Base-by-base conservation (phyloP, 2,888 invertebrate species). In the Noctua pronuba region DNA sequence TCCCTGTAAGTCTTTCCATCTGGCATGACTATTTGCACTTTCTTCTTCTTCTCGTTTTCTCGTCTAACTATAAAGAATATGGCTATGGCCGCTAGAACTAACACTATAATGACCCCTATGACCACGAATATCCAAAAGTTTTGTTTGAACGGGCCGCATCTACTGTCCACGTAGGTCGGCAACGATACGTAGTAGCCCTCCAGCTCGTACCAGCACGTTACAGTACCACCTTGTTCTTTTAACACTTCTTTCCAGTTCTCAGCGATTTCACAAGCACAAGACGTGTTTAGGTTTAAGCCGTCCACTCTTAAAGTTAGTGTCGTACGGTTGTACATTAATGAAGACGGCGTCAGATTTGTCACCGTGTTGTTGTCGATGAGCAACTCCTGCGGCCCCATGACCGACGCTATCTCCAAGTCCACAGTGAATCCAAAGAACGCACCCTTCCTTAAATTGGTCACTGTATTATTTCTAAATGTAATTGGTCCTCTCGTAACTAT, bases 1-100 rank as follows among this genome's bases (percentile, higher is more conserved):
- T 99, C 98, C 91, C 98, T 97, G 92, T 98, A 99, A 28, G 98
- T 98, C 91, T 98, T 97, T 2, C 98, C 98, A 88, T 98, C 98
- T 0, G 98, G 98, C 91, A 98, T 97, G 73, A 98, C 98, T 93
- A 98, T 97, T 91, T 97, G 97, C 88, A 98, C 90, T 96, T 97
- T 95, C 94, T 97, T 96, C 94, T 97, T 93, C 91, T 97, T 95
- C 91, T 97, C 94, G 92, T 97, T 95, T 92, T 96, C 96, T 76
- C 95, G 89, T 80, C 93, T 93, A 75, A 97, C 94, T 90, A 97
- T 95, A 58, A 96, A 93, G 72, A 97, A 92, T 77, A 96, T 94
- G 44, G 97, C 93, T 65, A 97, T 91, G 38, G 97, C 91, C n/a
- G 97, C 91, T 49, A 95, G 90, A 67, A 97, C 87, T 52, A 97